Base-by-base conservation (phyloP, 2,113 vertebrate genomes). In the Antidorcas marsupialis region DNA sequence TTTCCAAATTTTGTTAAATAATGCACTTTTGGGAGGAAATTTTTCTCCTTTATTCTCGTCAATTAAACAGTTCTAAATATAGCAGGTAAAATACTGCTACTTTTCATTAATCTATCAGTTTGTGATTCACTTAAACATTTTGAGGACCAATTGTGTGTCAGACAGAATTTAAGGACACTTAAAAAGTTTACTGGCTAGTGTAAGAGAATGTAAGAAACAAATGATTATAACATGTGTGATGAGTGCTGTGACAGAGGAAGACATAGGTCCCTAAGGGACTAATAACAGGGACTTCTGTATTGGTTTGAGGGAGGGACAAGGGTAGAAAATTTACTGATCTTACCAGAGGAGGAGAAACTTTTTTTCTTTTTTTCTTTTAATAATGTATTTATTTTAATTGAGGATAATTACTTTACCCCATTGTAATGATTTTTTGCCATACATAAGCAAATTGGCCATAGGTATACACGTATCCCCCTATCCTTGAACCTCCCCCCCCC, bases 91-190 rank as follows among this genome's bases (percentile, higher is more conserved):
- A 95, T 81, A 25, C 23, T 57, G 17, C 67, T 87, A 36, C 55
- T 64, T 92, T 95, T 87, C 50, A 91, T 81, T 94, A 79, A 89
- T 81, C 88, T 96, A 50, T 89, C 39, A 76, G 33, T 95, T 95
- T 79, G 86, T 95, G 47, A 78, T 95, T 95, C 47, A 78, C 60
- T 95, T 94, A 74, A 62, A 74, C 21, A 71, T 95, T 95, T 97
- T 97, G 59, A 91, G 53, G 50, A 85, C 53, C 33, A 92, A 2
- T 17, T 76, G 2, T 47, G 33, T 85, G 17, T 50, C 52, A 78
- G 71, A 15, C 17, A 81, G 57, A 88, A 36, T 62, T 84, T 84
- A 85, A 91, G 19, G 45, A 78, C 23, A 53, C 30, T 89, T 27
- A 23, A 21, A 92, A 79, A 62, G 50, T 87, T 88, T 84, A 53